Evolutionary conservation across 2,888 invertebrate species (phyloP).

Genomic region (Trichopria drosophilae): DNA sequence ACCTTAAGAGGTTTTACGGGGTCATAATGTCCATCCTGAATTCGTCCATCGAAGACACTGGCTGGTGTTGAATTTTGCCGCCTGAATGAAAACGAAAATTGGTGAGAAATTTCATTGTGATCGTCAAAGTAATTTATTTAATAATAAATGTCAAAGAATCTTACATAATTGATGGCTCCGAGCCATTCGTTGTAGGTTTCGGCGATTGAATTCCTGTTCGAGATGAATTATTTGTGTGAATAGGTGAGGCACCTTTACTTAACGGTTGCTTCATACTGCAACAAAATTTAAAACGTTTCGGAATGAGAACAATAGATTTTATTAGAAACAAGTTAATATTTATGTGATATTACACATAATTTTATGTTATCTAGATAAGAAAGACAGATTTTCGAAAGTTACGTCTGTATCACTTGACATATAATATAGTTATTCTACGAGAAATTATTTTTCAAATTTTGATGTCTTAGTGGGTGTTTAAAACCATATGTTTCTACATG

Average conservation of each 20-base stretch:
- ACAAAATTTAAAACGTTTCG: conserved; percentile 22
- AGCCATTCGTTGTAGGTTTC: conserved; percentile 53
- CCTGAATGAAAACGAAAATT: conserved; percentile 35
- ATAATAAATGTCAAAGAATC: conserved; percentile 34
- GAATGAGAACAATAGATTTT: too few relatives aligned
- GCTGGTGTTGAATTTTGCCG: conserved; percentile 47
- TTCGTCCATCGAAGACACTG: conserved; percentile 49
- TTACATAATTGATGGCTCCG: conserved; percentile 49
- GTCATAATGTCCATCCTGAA: conserved; percentile 56
- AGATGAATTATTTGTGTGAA: conserved; percentile 50
- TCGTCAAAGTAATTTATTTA: too few relatives aligned
- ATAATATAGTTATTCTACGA: too few relatives aligned
- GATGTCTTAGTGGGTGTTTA: too few relatives aligned
- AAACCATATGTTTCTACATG: too few relatives aligned
- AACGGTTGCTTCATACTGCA: conserved; percentile 53
- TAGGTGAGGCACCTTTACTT: conserved; percentile 54
- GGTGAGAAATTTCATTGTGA: background rate
- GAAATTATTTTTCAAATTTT: too few relatives aligned
- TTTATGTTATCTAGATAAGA: too few relatives aligned
- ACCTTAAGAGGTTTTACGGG: conserved; percentile 55
- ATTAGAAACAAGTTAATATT: too few relatives aligned
- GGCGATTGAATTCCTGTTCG: conserved; percentile 56
- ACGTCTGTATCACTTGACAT: too few relatives aligned
- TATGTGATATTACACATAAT: too few relatives aligned
- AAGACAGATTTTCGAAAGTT: too few relatives aligned